Evolutionary conservation across 2,113 vertebrate species (phyloP).

Genomic region (Centropristis striata): DNA sequence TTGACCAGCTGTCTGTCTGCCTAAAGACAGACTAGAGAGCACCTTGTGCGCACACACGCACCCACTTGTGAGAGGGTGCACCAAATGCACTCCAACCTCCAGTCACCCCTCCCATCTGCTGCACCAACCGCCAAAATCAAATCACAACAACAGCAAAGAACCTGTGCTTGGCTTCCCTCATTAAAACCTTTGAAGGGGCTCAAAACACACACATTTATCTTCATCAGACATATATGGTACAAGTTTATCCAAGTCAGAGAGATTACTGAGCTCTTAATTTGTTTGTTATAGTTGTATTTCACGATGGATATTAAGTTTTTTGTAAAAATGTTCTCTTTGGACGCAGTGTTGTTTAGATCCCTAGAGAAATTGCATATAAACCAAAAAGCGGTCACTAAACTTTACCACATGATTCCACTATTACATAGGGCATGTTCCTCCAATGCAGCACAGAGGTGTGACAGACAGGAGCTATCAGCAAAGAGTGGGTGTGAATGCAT

Average conservation of each 20-base stretch:
- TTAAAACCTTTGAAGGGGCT: constrained; percentile 35
- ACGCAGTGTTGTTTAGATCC: too few relatives aligned
- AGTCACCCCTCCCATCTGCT: constrained; percentile 68
- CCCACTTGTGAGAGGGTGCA: constrained; percentile 66
- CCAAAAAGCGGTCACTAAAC: not conserved
- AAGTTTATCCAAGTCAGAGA: not conserved
- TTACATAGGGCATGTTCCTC: not conserved
- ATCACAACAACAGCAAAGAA: constrained; percentile 63
- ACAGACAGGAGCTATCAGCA: constrained; percentile 17
- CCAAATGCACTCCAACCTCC: constrained; percentile 59
- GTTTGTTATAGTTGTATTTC: not conserved
- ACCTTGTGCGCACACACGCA: constrained; percentile 38
- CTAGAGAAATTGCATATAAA: not conserved
- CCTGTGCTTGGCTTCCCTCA: constrained; percentile 44
- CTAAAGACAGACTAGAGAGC: constrained; percentile 69
- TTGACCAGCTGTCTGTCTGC: constrained; percentile 85
- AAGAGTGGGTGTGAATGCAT: constrained; percentile 20
- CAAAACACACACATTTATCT: constrained; percentile 26
- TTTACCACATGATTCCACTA: not conserved
- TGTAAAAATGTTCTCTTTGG: not conserved
- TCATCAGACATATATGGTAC: not conserved
- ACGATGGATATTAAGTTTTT: not conserved
- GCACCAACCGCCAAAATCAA: constrained; percentile 78
- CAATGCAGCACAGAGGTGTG: constrained; percentile 11
- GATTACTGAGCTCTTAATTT: not conserved